These are phyloP conservation scores for Parazoanthus darwini DNA, from an alignment of 92 coral and sea anemone genomes.

Conservation along the genomic window DNA sequence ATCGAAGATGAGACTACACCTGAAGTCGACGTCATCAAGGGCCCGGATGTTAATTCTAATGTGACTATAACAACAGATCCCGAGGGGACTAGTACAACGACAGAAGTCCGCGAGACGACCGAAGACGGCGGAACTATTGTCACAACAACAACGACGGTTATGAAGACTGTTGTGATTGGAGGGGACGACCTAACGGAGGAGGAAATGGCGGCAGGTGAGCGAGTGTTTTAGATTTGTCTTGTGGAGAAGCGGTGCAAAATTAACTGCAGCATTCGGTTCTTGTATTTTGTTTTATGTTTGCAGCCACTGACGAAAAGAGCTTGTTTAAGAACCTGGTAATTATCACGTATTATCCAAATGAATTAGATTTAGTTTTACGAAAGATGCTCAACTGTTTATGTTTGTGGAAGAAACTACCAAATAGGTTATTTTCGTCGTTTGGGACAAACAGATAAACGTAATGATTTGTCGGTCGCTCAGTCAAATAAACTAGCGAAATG, in stretches of 20 bases:
- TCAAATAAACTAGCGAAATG: background rate
- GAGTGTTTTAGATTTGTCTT: background rate
- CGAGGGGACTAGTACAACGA: conserved; percentile 31
- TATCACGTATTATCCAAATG: background rate
- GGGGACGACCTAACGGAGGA: conserved; percentile 32
- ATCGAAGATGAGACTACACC: conserved; percentile 22
- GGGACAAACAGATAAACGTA: background rate
- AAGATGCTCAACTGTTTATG: background rate
- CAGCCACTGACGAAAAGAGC: background rate
- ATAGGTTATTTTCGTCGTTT: background rate
- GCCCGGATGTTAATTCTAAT: conserved; percentile 41
- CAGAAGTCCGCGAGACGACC: conserved; percentile 27
- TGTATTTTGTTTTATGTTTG: background rate
- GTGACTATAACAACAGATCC: conserved; percentile 13
- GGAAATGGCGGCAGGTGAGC: conserved; percentile 25
- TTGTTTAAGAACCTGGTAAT: background rate
- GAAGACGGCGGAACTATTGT: conserved; percentile 19
- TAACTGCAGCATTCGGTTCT: background rate
- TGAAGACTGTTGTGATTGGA: conserved; percentile 35
- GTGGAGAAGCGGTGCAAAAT: background rate
- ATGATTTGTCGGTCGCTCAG: background rate
- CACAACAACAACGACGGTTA: conserved; percentile 12
- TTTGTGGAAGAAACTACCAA: background rate
- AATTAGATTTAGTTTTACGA: background rate
- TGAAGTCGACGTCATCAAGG: conserved; percentile 28